These are phyloP conservation scores for Mythimna albipuncta DNA, from an alignment of 2,888 invertebrate genomes.

Conservation along the genomic window DNA sequence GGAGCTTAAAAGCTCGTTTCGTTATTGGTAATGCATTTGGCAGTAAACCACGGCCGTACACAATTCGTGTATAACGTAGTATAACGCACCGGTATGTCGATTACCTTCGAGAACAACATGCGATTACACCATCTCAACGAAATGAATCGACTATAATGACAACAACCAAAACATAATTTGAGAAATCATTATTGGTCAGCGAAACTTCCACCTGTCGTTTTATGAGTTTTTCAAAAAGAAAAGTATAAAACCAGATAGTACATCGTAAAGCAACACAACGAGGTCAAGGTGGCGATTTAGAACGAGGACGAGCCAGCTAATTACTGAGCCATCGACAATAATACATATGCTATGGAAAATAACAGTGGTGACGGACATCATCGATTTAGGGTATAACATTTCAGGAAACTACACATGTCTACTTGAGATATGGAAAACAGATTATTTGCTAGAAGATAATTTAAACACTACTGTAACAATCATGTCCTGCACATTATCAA, in stretches of 20 bases:
- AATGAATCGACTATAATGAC: constrained; percentile 38
- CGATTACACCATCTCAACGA: constrained; percentile 50
- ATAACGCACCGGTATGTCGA: constrained; percentile 65
- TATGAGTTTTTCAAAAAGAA: constrained; percentile 78
- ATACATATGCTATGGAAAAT: constrained; percentile 73
- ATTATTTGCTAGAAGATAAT: constrained; percentile 7
- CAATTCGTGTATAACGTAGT: constrained; percentile 58
- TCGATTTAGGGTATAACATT: constrained; percentile 61
- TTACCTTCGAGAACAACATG: constrained; percentile 64
- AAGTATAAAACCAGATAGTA: constrained; percentile 81
- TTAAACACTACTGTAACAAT: constrained; percentile 17
- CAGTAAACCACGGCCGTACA: constrained; percentile 70
- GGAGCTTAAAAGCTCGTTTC: constrained; percentile 75
- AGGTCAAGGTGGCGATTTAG: constrained; percentile 87
- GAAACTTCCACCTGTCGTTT: constrained; percentile 75
- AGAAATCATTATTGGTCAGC: constrained; percentile 50
- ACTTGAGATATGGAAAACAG: not conserved
- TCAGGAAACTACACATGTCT: constrained; percentile 20
- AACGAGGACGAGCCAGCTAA: constrained; percentile 86
- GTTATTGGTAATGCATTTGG: constrained; percentile 80
- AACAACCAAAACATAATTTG: constrained; percentile 29
- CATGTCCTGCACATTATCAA: constrained; percentile 26
- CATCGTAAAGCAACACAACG: constrained; percentile 83
- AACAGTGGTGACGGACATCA: constrained; percentile 67
- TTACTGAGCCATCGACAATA: constrained; percentile 82